These are phyloP conservation scores for Trachelus iudaicus DNA, from an alignment of 2,888 invertebrate species.

Conservation along the genomic window DNA sequence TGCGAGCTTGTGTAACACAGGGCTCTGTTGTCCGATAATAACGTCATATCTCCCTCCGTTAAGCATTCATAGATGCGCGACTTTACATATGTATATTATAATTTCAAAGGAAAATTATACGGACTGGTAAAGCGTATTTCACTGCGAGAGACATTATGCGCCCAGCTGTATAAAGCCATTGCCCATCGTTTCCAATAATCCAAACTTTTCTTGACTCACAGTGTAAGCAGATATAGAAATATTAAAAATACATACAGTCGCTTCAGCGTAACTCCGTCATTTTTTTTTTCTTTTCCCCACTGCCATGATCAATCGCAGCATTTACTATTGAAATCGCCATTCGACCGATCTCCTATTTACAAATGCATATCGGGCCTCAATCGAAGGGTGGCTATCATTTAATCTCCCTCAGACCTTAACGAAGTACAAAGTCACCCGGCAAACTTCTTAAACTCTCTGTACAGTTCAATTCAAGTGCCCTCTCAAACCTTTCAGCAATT, in stretches of 20 bases:
- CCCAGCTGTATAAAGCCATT: background rate
- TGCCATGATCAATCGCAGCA: no score
- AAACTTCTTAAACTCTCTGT: slow-evolving; percentile 34
- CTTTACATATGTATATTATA: slow-evolving; percentile 15
- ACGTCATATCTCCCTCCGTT: background rate
- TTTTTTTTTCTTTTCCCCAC: no score
- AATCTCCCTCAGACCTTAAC: slow-evolving; percentile 3
- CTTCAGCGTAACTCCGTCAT: background rate
- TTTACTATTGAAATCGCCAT: no score
- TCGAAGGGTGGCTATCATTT: background rate
- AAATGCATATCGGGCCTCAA: background rate
- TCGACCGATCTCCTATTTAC: background rate
- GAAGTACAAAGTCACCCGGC: slow-evolving; percentile 47
- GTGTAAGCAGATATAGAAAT: background rate
- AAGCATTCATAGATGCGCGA: slow-evolving; percentile 14
- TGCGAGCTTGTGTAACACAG: background rate
- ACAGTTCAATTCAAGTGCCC: slow-evolving; percentile 41
- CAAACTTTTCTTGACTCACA: background rate
- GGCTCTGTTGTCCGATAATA: background rate
- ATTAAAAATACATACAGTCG: background rate
- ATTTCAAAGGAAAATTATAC: slow-evolving; percentile 15
- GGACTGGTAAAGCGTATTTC: background rate
- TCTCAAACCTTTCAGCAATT: slow-evolving; percentile 47
- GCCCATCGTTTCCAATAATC: background rate
- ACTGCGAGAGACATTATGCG: background rate